Conservation (phyloP, 1,140 invertebrate species). For the Drosophila ambigua region DNA sequence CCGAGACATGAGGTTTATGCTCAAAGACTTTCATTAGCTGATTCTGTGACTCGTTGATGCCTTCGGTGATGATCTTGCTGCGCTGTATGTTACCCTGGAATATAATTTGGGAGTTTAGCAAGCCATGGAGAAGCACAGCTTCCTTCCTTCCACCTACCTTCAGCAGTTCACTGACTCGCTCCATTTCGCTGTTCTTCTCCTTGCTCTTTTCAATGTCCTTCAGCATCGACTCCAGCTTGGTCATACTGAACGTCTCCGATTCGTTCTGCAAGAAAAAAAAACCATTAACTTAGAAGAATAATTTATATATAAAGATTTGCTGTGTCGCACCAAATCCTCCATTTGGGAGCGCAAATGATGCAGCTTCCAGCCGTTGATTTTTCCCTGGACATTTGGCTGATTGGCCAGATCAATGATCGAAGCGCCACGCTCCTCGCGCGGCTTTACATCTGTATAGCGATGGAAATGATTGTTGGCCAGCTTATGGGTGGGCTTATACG, state of each 20-base stretch:
- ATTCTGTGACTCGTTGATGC: constrained; percentile 93
- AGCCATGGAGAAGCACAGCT: too few relatives aligned
- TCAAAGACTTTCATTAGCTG: constrained; percentile 96
- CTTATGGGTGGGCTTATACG: constrained; percentile 85
- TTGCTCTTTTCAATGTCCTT: constrained; percentile 87
- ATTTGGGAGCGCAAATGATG: constrained; percentile 96
- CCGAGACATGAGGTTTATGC: constrained; percentile 93
- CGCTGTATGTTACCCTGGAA: constrained; percentile 96
- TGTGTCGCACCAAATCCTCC: constrained; percentile 91
- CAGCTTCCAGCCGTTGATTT: constrained; percentile 97
- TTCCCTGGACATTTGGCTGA: constrained; percentile 93
- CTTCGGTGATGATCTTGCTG: constrained; percentile 96
- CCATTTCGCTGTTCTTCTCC: constrained; percentile 87
- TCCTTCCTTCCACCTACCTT: constrained; percentile 85
- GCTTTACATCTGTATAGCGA: constrained; percentile 93
- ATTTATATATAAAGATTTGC: background rate
- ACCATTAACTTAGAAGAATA: too few relatives aligned
- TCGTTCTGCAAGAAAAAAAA: constrained; percentile 51
- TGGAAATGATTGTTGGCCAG: constrained; percentile 92
- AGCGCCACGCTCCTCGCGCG: constrained; percentile 92
- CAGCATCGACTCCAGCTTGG: constrained; percentile 87
- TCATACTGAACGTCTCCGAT: constrained; percentile 85
- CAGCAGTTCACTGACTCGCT: constrained; percentile 90
- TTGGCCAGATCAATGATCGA: constrained; percentile 95
- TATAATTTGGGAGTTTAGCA: background rate